Percentiles rank a stretch among this genome's conserved stretches.
Evolutionary conservation across 2,113 vertebrate genomes (phyloP).

Genomic region (Himantopus leucocephalus): DNA sequence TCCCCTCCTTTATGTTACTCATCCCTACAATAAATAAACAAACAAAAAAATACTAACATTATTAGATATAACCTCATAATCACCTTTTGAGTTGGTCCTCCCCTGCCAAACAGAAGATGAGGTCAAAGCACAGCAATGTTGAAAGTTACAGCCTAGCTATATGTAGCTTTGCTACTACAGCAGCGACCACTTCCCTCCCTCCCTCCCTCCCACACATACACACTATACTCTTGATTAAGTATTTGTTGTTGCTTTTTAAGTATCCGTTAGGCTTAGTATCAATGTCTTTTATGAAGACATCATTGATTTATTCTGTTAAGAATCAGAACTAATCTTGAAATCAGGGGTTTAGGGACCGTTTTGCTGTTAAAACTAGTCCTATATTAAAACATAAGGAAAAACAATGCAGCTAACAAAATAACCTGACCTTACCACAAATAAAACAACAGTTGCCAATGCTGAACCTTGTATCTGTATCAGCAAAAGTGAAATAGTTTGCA

Average conservation of each 20-base stretch:
- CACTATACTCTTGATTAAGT: background rate
- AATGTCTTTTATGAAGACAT: background rate
- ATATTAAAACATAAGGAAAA: background rate
- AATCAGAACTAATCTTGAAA: background rate
- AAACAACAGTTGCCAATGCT: background rate
- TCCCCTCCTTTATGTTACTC: background rate
- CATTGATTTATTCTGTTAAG: background rate
- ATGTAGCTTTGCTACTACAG: background rate
- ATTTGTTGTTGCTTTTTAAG: background rate
- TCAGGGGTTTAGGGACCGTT: background rate
- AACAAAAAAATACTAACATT: background rate
- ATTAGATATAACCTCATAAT: background rate
- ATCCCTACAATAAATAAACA: background rate
- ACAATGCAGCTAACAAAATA: background rate
- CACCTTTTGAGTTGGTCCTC: background rate
- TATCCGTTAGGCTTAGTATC: background rate
- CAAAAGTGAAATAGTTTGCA: background rate
- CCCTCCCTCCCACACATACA: background rate
- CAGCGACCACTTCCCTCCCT: background rate
- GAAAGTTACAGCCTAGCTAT: background rate
- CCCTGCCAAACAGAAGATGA: background rate
- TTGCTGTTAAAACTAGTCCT: background rate
- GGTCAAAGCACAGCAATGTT: background rate
- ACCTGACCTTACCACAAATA: background rate
- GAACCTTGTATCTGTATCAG: background rate